phyloP scores from a whole-genome alignment of 1,140 invertebrate genomes.

The Meloidogyne hapla region DNA sequence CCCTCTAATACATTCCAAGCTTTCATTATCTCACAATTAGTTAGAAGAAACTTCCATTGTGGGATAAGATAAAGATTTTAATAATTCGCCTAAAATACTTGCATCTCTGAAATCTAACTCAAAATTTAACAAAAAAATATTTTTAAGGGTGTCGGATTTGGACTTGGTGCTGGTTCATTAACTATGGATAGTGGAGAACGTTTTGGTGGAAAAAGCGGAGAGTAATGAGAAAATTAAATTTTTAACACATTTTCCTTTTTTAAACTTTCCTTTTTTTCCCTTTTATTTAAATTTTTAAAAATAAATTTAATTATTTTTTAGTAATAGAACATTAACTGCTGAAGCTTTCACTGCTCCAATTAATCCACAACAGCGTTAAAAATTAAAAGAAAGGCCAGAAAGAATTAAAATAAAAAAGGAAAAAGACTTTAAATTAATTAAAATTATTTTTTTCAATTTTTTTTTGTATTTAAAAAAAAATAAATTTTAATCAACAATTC shows the following conservation, averaged over 20 bases:
- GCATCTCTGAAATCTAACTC: constrained; percentile 50
- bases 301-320: constrained; percentile 38
- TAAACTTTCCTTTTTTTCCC: constrained; percentile 73
- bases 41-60: too few species aligned
- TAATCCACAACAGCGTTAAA: constrained; percentile 56
- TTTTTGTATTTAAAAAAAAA: neutral
- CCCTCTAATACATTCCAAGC: too few species aligned
- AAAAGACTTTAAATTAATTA: constrained; percentile 10
- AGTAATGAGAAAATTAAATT: constrained; percentile 88
- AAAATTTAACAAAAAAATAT: constrained; percentile 72
- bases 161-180: constrained; percentile 91
- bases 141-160: constrained; percentile 85
- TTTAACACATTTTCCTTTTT: constrained; percentile 91
- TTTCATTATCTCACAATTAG: too few species aligned
- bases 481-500: neutral
- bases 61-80: too few species aligned
- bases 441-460: neutral
- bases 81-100: too few species aligned
- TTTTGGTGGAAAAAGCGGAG: constrained; percentile 75
- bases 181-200: constrained; percentile 91
- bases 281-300: constrained; percentile 10
- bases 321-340: constrained; percentile 60
- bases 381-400: constrained; percentile 23
- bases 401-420: neutral
- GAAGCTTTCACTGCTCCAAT: constrained; percentile 61